A percentile compares a stretch with the other conserved stretches of the same genome.
Conservation (phyloP, 1,140 invertebrate species). For the Brachionus rotundiformis region DNA sequence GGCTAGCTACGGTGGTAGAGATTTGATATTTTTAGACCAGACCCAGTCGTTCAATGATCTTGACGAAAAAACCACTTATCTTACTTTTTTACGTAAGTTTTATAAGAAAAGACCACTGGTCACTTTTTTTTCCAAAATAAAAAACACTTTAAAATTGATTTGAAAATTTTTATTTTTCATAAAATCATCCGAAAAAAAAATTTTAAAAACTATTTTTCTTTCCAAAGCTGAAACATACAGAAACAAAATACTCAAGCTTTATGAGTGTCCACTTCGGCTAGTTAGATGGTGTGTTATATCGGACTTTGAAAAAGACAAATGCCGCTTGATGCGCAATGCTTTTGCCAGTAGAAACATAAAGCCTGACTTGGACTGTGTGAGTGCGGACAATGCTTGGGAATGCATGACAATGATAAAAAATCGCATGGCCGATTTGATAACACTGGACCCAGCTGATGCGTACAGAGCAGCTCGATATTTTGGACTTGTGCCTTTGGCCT, state of each 20-base stretch:
- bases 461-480: slow-evolving; percentile 62
- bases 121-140: not conserved
- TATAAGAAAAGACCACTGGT: slow-evolving; percentile 51
- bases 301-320: slow-evolving; percentile 84
- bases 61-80: slow-evolving; percentile 53
- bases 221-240: slow-evolving; percentile 37
- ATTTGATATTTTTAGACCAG: slow-evolving; percentile 62
- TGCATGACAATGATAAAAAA: slow-evolving; percentile 78
- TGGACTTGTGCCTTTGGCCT: slow-evolving; percentile 62
- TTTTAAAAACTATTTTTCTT: not conserved
- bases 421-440: slow-evolving; percentile 69
- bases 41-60: slow-evolving; percentile 59
- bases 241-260: slow-evolving; percentile 43
- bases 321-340: slow-evolving; percentile 84
- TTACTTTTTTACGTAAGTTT: slow-evolving; percentile 47
- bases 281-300: slow-evolving; percentile 78
- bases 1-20: slow-evolving; percentile 53
- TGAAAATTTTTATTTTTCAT: not conserved
- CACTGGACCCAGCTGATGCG: slow-evolving; percentile 63
- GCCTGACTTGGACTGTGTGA: slow-evolving; percentile 82
- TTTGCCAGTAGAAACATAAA: slow-evolving; percentile 82
- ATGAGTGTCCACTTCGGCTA: slow-evolving; percentile 51
- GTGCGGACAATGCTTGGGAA: slow-evolving; percentile 78
- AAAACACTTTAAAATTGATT: too few species aligned
- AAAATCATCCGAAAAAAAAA: not conserved